phyloP scores from a whole-genome alignment of 2,888 invertebrate species.

The Sesia apiformis region DNA sequence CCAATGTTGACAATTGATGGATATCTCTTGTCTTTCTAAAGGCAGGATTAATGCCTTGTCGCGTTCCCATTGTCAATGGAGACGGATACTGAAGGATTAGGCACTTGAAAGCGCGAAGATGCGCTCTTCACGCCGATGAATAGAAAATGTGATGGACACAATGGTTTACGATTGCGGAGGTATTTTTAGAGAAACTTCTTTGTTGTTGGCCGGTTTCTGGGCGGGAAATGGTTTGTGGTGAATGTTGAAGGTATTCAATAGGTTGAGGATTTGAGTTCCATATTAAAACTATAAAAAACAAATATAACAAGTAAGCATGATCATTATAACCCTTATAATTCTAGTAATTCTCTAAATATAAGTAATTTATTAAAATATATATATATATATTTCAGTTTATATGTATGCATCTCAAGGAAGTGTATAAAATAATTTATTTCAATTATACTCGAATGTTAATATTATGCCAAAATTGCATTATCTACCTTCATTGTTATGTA shows the following conservation, averaged over 20 bases:
- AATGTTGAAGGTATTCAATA: conserved; percentile 12
- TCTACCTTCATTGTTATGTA: too few relatives aligned
- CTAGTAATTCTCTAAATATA: too few relatives aligned
- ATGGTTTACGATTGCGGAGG: conserved; percentile 8
- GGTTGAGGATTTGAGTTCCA: too few relatives aligned
- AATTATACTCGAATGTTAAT: too few relatives aligned
- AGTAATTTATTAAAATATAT: too few relatives aligned
- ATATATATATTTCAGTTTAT: too few relatives aligned
- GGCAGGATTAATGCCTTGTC: conserved; percentile 69
- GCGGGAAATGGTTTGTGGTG: conserved; percentile 3
- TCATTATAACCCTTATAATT: too few relatives aligned
- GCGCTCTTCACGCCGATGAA: conserved; percentile 14
- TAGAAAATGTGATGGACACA: conserved; percentile 12
- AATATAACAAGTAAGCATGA: too few relatives aligned
- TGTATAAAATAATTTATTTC: too few relatives aligned
- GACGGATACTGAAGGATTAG: conserved; percentile 54
- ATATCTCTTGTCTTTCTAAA: conserved; percentile 69
- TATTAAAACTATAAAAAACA: too few relatives aligned
- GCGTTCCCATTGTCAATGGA: conserved; percentile 40
- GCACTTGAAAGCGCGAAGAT: conserved; percentile 32
- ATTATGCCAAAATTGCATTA: too few relatives aligned
- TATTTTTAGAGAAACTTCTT: conserved; percentile 10
- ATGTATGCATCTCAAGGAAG: too few relatives aligned
- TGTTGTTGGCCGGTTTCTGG: conserved; percentile 1
- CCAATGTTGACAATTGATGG: conserved; percentile 75